A percentile compares a stretch with the other conserved stretches of the same genome.
These are phyloP conservation scores for Cynopterus sphinx DNA, from an alignment of 2,797 vertebrate genomes.

Conservation along the genomic window DNA sequence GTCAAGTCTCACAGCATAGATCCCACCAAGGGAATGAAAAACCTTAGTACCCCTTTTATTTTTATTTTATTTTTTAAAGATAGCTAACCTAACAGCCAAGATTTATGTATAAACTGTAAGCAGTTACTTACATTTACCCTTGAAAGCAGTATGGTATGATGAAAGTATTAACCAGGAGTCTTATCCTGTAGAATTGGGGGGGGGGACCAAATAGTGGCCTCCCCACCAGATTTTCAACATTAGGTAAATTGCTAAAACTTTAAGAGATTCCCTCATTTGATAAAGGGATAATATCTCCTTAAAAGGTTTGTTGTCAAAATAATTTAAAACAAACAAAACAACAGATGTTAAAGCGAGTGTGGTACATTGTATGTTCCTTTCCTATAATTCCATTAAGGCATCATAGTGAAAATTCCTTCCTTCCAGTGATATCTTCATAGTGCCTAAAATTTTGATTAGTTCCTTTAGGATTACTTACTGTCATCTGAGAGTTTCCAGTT, in stretches of 20 bases:
- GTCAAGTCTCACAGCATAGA: not conserved
- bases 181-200: not conserved
- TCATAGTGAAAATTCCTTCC: slow-evolving; percentile 21
- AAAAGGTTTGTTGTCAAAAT: slow-evolving; percentile 29
- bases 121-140: not conserved
- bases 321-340: not conserved
- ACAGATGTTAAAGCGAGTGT: not conserved
- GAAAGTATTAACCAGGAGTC: slow-evolving; percentile 18
- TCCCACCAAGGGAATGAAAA: slow-evolving; percentile 24
- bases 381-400: not conserved
- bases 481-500: slow-evolving; percentile 37
- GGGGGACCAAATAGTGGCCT: not conserved
- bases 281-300: not conserved
- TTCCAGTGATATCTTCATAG: not conserved
- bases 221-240: not conserved
- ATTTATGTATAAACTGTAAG: slow-evolving; percentile 18
- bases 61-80: not conserved
- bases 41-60: not conserved
- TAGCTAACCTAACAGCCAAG: not conserved
- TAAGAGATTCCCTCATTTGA: not conserved
- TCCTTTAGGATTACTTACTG: slow-evolving; percentile 5
- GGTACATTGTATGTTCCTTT: not conserved
- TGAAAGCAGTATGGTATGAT: not conserved
- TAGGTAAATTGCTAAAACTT: slow-evolving; percentile 31
- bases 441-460: slow-evolving; percentile 30